A percentile compares a stretch with the other conserved stretches of the same genome.
Evolutionary conservation across 1,140 invertebrate species (phyloP).

Genomic region (Drosophila bocki): DNA sequence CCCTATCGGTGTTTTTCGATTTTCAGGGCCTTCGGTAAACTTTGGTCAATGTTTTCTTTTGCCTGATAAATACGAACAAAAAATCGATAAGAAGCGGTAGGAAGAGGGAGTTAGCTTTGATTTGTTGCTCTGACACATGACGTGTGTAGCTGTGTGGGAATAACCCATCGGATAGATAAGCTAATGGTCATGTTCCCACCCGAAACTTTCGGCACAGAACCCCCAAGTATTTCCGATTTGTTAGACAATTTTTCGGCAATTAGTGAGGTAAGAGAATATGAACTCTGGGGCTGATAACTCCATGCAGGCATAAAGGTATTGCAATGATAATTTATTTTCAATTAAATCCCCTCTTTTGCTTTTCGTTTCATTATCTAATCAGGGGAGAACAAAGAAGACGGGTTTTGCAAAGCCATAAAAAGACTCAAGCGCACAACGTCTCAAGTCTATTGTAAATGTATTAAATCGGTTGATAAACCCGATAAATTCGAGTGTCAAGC

Average conservation of each 20-base stretch:
- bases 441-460: slow-evolving; percentile 47
- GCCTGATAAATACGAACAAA: slow-evolving; percentile 30
- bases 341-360: slow-evolving; percentile 20
- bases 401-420: slow-evolving; percentile 35
- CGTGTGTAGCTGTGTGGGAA: background rate
- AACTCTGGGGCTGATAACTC: slow-evolving; percentile 31
- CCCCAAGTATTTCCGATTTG: slow-evolving; percentile 26
- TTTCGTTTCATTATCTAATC: slow-evolving; percentile 16
- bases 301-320: slow-evolving; percentile 25
- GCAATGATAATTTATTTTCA: slow-evolving; percentile 21
- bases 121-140: slow-evolving; percentile 48
- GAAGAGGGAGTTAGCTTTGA: slow-evolving; percentile 37
- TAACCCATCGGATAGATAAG: slow-evolving; percentile 36
- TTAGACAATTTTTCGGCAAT: slow-evolving; percentile 51
- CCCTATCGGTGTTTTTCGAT: slow-evolving; percentile 4
- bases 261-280: slow-evolving; percentile 28
- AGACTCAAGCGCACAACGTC: slow-evolving; percentile 5
- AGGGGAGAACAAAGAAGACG: slow-evolving; percentile 1
- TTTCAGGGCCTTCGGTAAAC: slow-evolving; percentile 41
- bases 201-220: slow-evolving; percentile 33
- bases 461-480: slow-evolving; percentile 65
- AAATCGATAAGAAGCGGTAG: slow-evolving; percentile 36
- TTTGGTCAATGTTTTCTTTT: slow-evolving; percentile 51
- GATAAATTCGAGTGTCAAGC: slow-evolving; percentile 59
- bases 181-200: slow-evolving; percentile 45